These are phyloP conservation scores for Ictidomys tridecemlineatus DNA, from an alignment of 2,113 vertebrate species.

Conservation along the genomic window DNA sequence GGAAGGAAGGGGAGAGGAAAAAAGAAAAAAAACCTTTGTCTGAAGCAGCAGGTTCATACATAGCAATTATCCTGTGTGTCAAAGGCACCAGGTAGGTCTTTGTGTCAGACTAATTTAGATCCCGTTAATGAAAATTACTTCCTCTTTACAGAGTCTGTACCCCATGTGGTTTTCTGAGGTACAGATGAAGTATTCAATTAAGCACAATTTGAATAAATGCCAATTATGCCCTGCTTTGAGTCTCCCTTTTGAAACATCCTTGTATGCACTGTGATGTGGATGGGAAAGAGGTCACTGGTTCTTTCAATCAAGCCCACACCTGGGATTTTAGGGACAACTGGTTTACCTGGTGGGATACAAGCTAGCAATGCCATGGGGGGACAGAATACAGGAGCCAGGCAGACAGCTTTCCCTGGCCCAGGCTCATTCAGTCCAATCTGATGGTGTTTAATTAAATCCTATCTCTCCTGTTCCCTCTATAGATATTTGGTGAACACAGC, in stretches of 20 bases:
- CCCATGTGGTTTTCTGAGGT: conserved; percentile 87
- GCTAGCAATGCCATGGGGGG: too few species aligned
- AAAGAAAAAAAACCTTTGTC: conserved; percentile 76
- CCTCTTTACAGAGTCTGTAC: conserved; percentile 86
- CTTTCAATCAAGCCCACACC: not conserved
- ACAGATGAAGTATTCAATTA: conserved; percentile 89
- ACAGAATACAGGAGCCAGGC: not conserved
- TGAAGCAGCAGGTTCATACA: conserved; percentile 82
- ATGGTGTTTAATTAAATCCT: not conserved
- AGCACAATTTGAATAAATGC: conserved; percentile 87
- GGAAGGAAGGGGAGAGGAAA: not conserved
- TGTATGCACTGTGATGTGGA: not conserved
- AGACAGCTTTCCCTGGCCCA: not conserved
- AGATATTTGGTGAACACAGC: not conserved
- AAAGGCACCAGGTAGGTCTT: conserved; percentile 85
- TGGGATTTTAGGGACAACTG: conserved; percentile 47
- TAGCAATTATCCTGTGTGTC: conserved; percentile 86
- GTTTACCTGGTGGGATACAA: not conserved
- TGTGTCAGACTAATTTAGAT: conserved; percentile 89
- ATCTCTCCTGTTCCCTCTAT: not conserved
- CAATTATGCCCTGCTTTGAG: conserved; percentile 86
- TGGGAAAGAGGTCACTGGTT: not conserved
- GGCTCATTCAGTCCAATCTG: not conserved
- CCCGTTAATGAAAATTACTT: conserved; percentile 91
- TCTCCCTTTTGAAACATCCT: conserved; percentile 84